A percentile compares a stretch with the other conserved stretches of the same genome.
Evolutionary conservation across 2,888 invertebrate genomes (phyloP).

Genomic region (Synergus laeviventris): DNA sequence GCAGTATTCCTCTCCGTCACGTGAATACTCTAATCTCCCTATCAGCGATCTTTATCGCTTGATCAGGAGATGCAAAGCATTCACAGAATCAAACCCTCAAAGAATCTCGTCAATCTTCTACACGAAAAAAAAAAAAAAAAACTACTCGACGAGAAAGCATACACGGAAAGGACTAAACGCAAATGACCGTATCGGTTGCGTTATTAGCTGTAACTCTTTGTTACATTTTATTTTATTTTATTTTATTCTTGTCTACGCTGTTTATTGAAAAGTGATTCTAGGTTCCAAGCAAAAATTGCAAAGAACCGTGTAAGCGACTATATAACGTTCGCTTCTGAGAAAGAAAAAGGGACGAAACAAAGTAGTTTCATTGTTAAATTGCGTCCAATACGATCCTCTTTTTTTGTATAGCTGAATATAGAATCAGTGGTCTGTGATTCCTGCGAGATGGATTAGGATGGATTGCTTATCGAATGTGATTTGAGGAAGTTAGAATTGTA

Average conservation of each 20-base stretch:
- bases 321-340: slow-evolving; percentile 1
- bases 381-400: slow-evolving; percentile 35
- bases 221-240: slow-evolving; percentile 28
- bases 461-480: slow-evolving; percentile 29
- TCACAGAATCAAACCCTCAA: too few species aligned
- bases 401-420: background rate
- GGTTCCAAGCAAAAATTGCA: background rate
- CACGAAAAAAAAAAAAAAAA: slow-evolving; percentile 1
- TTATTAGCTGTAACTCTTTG: slow-evolving; percentile 30
- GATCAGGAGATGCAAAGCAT: slow-evolving; percentile 1
- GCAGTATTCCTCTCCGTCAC: slow-evolving; percentile 7
- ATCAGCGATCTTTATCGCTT: background rate
- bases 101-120: background rate
- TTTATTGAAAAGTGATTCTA: slow-evolving; percentile 5
- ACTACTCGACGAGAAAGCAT: slow-evolving; percentile 12
- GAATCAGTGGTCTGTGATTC: slow-evolving; percentile 37
- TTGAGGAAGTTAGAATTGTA: slow-evolving; percentile 29
- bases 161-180: slow-evolving; percentile 32
- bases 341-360: slow-evolving; percentile 4
- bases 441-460: slow-evolving; percentile 8
- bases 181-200: slow-evolving; percentile 39
- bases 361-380: slow-evolving; percentile 38
- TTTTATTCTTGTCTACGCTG: slow-evolving; percentile 28
- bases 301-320: background rate
- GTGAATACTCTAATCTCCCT: slow-evolving; percentile 9